Base-by-base conservation (phyloP, 92 coral and sea anemone species). In the Epizoanthus rinbou region DNA sequence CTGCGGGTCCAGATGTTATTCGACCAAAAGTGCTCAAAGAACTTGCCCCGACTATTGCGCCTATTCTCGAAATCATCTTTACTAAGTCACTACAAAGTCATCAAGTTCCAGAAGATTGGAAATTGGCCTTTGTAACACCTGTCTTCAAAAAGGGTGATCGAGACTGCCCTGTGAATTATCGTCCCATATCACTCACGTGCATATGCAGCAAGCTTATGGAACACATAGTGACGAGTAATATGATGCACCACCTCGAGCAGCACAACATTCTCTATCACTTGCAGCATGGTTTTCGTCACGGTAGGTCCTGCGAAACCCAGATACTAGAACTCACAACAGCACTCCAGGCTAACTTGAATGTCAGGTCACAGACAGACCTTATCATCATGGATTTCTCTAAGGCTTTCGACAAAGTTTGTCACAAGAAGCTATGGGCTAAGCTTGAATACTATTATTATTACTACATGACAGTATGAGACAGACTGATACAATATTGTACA, bases 231-330 rank as follows among this genome's bases (percentile, higher is more conserved):
- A n/a, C n/a, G n/a, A n/a, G 21, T 71, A 41, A 6, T 69, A 15
- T 19, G 33, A 53, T 75, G 28, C 35, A 31, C 31, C 66, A 60
- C 66, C 66, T 60, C 15, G 66, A n/a, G 23, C 66, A 60, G 9
- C 66, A 60, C 66, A 60, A 60, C 66, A 60, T 60, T 60, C 66
- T 60, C 66, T 60, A 60, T 16, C 8, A 60, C 66, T 60, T 60
- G 23, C 66, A 60, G 23, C 66, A 60, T 16, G 66, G 66, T 60
- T 18, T 18, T 16, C 39, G 3, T n/a, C 16, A 69, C 33, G 10
- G 17, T 33, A 69, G 11, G 18, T 21, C 14, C 8, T 17, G 45
- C 17, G 6, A 17, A 19, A 5, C 2, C 74, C 33, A 69, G 33
- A 33, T 69, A 43, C 23, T n/a, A n/a, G n/a, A n/a, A n/a, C n/a